Percentiles rank a stretch among this genome's conserved stretches.
These are phyloP conservation scores for Idaea dimidiata DNA, from an alignment of 2,888 invertebrate species.

Conservation along the genomic window DNA sequence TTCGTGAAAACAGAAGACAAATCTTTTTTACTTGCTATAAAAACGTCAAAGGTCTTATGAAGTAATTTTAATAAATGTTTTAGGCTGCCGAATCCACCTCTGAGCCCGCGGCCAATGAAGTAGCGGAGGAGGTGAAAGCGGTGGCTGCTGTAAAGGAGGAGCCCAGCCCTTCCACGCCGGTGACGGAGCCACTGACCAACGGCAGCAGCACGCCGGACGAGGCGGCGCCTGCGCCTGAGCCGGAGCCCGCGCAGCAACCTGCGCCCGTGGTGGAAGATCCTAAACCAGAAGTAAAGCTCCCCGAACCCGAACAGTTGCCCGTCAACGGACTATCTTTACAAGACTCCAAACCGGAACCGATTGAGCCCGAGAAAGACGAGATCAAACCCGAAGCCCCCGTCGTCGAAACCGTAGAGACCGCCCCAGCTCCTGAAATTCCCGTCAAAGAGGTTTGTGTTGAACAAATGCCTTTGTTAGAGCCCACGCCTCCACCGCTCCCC, in stretches of 20 bases:
- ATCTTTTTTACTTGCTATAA: no score
- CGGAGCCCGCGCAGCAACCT: conserved; percentile 36
- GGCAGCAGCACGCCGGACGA: conserved; percentile 71
- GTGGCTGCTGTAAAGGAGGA: conserved; percentile 59
- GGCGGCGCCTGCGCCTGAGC: conserved; percentile 42
- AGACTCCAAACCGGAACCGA: conserved; percentile 51
- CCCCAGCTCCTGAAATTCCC: conserved; percentile 68
- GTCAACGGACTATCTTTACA: conserved; percentile 68
- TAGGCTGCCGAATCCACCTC: conserved; percentile 65
- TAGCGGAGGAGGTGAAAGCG: conserved; percentile 54
- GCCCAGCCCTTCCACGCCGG: conserved; percentile 74
- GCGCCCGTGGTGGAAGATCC: conserved; percentile 45
- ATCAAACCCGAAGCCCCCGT: conserved; percentile 56
- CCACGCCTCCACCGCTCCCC: conserved; percentile 86
- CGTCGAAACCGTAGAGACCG: conserved; percentile 57
- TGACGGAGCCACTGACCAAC: conserved; percentile 72
- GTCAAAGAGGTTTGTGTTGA: conserved; percentile 80
- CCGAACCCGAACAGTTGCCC: conserved; percentile 62
- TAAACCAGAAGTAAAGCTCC: conserved; percentile 32
- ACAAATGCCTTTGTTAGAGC: conserved; percentile 82
- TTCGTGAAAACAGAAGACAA: no score
- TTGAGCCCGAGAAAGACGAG: conserved; percentile 50
- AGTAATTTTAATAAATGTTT: conserved; percentile 29
- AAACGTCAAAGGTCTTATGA: background rate
- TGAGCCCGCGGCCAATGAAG: conserved; percentile 49